Percentiles rank a stretch among this genome's conserved stretches.
phyloP scores from a whole-genome alignment of 2,888 invertebrate genomes.

The Geophilus truncorum region DNA sequence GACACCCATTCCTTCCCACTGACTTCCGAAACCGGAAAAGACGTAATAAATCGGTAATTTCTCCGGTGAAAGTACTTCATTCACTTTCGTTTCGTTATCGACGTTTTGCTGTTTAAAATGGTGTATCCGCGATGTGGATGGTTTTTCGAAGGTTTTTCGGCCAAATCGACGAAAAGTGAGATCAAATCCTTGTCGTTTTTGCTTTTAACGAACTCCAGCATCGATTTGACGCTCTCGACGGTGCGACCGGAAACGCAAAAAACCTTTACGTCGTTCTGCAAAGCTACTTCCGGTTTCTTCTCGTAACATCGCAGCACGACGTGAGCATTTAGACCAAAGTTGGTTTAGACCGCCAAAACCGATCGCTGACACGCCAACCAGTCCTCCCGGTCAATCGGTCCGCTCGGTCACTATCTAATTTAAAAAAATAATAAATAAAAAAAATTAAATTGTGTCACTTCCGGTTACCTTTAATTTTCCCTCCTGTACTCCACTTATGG shows the following conservation, averaged over 20 bases:
- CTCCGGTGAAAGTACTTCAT: no score
- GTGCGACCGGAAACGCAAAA: slow-evolving; percentile 46
- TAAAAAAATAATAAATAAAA: no score
- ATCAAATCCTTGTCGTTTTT: slow-evolving; percentile 32
- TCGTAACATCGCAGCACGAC: slow-evolving; percentile 70
- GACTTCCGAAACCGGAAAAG: slow-evolving; percentile 55
- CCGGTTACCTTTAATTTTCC: no score
- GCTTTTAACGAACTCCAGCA: slow-evolving; percentile 51
- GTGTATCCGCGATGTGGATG: slow-evolving; percentile 52
- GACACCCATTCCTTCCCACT: slow-evolving; percentile 55
- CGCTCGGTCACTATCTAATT: slow-evolving; percentile 77
- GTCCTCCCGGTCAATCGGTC: slow-evolving; percentile 82
- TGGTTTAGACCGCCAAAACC: slow-evolving; percentile 98
- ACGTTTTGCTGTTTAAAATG: no score
- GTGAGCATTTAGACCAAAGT: no score
- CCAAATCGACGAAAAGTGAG: slow-evolving; percentile 44
- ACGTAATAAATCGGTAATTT: slow-evolving; percentile 51
- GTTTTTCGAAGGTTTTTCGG: slow-evolving; percentile 42
- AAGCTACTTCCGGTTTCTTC: background rate
- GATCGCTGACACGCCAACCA: slow-evolving; percentile 90
- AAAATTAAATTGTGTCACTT: no score
- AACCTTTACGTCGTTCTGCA: background rate
- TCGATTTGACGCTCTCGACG: slow-evolving; percentile 44
- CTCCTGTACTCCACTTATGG: no score
- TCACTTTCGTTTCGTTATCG: no score